These are phyloP conservation scores for Oncorhynchus gorbuscha DNA, from an alignment of 2,113 vertebrate genomes.

Conservation along the genomic window DNA sequence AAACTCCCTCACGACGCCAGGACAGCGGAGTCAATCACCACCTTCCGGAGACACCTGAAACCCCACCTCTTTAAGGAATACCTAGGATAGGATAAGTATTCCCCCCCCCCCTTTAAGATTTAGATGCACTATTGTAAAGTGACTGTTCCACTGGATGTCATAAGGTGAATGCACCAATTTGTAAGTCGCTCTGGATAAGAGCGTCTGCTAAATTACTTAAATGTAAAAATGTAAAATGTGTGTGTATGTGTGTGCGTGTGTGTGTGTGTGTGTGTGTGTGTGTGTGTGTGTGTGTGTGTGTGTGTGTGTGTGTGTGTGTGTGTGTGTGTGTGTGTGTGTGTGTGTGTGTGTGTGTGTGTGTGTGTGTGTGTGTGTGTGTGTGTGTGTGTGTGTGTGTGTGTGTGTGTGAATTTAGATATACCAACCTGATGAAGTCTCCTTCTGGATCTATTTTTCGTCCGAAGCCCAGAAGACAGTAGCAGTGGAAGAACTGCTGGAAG, in stretches of 20 bases:
- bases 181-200: too few species aligned
- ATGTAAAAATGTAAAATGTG: too few species aligned
- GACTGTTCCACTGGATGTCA: too few species aligned
- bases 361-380: background rate
- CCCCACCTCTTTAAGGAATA: too few species aligned
- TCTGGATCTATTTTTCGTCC: conserved; percentile 59
- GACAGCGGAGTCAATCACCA: too few species aligned
- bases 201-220: too few species aligned
- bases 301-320: background rate
- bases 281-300: background rate
- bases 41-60: too few species aligned
- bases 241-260: background rate
- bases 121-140: too few species aligned
- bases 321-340: background rate
- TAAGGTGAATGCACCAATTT: too few species aligned
- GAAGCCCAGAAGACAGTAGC: conserved; percentile 60
- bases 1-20: too few species aligned
- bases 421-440: conserved; percentile 59
- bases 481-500: conserved; percentile 66
- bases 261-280: background rate
- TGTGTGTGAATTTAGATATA: background rate
- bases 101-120: too few species aligned
- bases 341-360: background rate
- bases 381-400: background rate
- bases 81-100: too few species aligned